These are phyloP conservation scores for sheep (Ovis aries) DNA, from an alignment of 2,113 vertebrate species.

Conservation along the genomic window ARS-UI_Ramb_v3.0 NC_056080.1:40862501-40863000, in stretches of 20 bases:
- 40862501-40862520: not conserved
- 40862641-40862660: not conserved
- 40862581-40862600: not conserved
- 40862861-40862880: not conserved
- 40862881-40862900: not conserved
- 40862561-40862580: not conserved
- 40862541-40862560: not conserved
- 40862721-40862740: not conserved
- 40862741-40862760: not conserved
- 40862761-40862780: not conserved
- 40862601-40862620: not conserved
- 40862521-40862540: conserved; percentile 7
- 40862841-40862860: not conserved
- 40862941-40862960: not conserved
- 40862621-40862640: not conserved
- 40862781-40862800: not conserved
- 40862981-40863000: not conserved
- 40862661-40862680: not conserved
- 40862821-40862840: not conserved
- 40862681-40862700: not conserved
- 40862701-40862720: not conserved
- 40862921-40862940: not conserved
- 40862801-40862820: not conserved
- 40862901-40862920: not conserved
- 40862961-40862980: not conserved